Conservation (phyloP, 2,888 invertebrate species). For the Drosophila macrospina region DNA sequence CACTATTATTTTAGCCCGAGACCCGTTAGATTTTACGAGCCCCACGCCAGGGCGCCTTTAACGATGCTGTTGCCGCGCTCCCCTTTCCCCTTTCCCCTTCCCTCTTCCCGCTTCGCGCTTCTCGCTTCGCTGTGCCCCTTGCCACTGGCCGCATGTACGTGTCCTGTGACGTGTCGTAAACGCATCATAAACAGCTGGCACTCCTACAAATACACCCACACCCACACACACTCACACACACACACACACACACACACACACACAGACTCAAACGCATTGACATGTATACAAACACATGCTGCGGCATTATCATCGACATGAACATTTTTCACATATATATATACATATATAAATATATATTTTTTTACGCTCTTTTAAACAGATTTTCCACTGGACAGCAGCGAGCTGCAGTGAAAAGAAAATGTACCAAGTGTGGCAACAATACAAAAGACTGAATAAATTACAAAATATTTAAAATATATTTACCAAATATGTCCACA, state of each 20-base stretch:
- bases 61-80: conserved; percentile 45
- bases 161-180: conserved; percentile 72
- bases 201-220: conserved; percentile 3
- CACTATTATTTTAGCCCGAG: conserved; percentile 47
- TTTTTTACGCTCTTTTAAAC: conserved; percentile 26
- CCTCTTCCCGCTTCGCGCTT: too few relatives aligned
- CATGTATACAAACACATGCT: conserved; percentile 28
- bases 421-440: not conserved
- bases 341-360: too few relatives aligned
- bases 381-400: conserved; percentile 29
- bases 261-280: not conserved
- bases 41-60: conserved; percentile 46
- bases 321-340: conserved; percentile 17
- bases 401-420: not conserved
- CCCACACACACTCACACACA: not conserved
- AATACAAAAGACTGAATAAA: conserved; percentile 7
- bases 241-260: not conserved
- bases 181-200: conserved; percentile 74
- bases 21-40: conserved; percentile 65
- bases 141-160: conserved; percentile 31
- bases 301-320: conserved; percentile 34
- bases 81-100: conserved; percentile 3
- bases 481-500: not conserved
- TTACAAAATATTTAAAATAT: not conserved
- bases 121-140: too few relatives aligned